These are phyloP conservation scores for Automeris io DNA, from an alignment of 2,888 invertebrate genomes.

Conservation along the genomic window DNA sequence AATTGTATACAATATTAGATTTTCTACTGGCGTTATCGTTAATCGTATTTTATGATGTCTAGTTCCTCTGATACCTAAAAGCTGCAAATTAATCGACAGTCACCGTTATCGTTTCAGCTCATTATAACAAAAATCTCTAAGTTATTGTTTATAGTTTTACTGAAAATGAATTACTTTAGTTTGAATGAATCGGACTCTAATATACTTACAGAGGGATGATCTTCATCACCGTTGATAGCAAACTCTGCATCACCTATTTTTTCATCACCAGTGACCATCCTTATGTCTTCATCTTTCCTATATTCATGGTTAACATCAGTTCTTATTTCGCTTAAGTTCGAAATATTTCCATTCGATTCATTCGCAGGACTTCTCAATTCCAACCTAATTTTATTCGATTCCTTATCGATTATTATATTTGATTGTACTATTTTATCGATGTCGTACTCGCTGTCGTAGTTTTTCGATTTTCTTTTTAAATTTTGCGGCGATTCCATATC, in stretches of 20 bases:
- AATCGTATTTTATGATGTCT: no score
- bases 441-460: conserved; percentile 35
- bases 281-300: conserved; percentile 28
- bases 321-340: conserved; percentile 14
- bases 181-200: no score
- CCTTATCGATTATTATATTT: conserved; percentile 51
- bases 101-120: no score
- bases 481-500: conserved; percentile 28
- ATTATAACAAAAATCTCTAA: no score
- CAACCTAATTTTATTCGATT: conserved; percentile 46
- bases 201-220: conserved; percentile 42
- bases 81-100: no score
- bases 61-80: no score
- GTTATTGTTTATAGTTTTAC: no score
- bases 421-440: conserved; percentile 46
- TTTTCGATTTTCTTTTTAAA: conserved; percentile 41
- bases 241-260: conserved; percentile 32
- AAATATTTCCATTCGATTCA: conserved; percentile 22
- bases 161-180: no score
- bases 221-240: conserved; percentile 28
- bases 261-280: conserved; percentile 26
- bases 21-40: no score
- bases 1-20: no score
- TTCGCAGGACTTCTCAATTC: conserved; percentile 42
- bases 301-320: conserved; percentile 25